phyloP scores from a whole-genome alignment of 2,888 invertebrate genomes.

The Thera britannica region DNA sequence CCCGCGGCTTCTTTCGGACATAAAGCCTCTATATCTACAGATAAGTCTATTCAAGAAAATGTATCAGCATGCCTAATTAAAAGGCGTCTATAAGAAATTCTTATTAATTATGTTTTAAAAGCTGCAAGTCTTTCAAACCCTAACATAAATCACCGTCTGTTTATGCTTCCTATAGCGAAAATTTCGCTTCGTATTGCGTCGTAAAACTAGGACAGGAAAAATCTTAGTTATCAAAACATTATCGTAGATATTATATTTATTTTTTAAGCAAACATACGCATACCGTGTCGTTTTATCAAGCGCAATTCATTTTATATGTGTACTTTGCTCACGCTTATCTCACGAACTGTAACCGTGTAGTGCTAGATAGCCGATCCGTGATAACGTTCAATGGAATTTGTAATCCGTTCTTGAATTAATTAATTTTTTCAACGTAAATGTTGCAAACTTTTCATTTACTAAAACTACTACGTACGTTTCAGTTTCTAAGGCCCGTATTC shows the following conservation, averaged over 20 bases:
- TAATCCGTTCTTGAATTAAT: neutral
- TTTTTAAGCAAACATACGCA: constrained; percentile 11
- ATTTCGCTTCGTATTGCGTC: neutral
- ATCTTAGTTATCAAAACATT: neutral
- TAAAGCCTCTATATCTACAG: neutral
- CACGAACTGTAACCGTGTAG: constrained; percentile 15
- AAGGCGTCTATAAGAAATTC: too few species aligned
- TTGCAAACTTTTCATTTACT: neutral
- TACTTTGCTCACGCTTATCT: constrained; percentile 36
- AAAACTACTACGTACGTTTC: neutral
- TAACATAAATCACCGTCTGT: neutral
- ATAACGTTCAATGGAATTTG: constrained; percentile 15
- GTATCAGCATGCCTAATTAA: too few species aligned
- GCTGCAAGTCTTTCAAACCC: too few species aligned
- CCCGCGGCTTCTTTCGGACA: neutral
- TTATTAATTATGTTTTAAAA: too few species aligned
- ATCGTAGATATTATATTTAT: too few species aligned
- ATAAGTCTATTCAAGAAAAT: too few species aligned
- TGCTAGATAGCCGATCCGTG: constrained; percentile 21
- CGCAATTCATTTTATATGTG: constrained; percentile 16
- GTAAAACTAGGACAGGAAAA: neutral
- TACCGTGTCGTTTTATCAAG: constrained; percentile 25
- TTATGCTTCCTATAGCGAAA: neutral
- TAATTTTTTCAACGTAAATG: neutral
- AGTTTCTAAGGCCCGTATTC: neutral